Evolutionary conservation across 2,113 vertebrate species (phyloP).

Genomic region (Heloderma charlesbogerti): DNA sequence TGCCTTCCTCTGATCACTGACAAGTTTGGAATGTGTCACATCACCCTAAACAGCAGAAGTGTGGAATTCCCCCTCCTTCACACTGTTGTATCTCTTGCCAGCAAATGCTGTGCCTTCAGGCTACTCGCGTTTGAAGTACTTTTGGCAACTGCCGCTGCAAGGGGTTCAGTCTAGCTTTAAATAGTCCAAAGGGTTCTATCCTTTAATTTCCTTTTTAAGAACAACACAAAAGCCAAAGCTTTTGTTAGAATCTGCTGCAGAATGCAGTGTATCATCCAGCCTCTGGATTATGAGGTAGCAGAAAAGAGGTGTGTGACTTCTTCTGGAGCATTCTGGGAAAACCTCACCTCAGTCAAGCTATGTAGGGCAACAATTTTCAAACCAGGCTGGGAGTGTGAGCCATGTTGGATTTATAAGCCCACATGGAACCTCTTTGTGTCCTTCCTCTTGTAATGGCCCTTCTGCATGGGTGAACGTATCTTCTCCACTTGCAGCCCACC

Average conservation of each 20-base stretch:
- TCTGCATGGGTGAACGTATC: too few relatives aligned
- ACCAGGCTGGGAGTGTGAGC: not conserved
- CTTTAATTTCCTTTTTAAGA: not conserved
- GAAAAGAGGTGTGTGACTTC: not conserved
- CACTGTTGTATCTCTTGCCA: conserved; percentile 24
- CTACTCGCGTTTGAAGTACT: conserved; percentile 4
- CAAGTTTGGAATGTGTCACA: not conserved
- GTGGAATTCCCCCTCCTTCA: conserved; percentile 14
- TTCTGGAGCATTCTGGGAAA: not conserved
- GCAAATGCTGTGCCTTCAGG: conserved; percentile 8
- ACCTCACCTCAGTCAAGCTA: not conserved
- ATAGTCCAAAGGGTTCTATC: not conserved
- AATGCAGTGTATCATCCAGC: not conserved
- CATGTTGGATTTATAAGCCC: not conserved
- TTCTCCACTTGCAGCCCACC: too few relatives aligned
- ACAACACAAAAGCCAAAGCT: not conserved
- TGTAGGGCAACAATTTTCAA: not conserved
- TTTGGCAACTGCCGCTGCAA: conserved; percentile 1
- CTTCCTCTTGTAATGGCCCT: too few relatives aligned
- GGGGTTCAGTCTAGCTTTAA: conserved; percentile 5
- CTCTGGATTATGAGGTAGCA: not conserved
- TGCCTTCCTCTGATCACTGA: conserved; percentile 14
- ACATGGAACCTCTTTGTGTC: too few relatives aligned
- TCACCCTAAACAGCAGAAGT: not conserved
- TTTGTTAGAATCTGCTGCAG: not conserved